Conservation (phyloP, 2,113 vertebrate species). For the Geothlypis trichas region DNA sequence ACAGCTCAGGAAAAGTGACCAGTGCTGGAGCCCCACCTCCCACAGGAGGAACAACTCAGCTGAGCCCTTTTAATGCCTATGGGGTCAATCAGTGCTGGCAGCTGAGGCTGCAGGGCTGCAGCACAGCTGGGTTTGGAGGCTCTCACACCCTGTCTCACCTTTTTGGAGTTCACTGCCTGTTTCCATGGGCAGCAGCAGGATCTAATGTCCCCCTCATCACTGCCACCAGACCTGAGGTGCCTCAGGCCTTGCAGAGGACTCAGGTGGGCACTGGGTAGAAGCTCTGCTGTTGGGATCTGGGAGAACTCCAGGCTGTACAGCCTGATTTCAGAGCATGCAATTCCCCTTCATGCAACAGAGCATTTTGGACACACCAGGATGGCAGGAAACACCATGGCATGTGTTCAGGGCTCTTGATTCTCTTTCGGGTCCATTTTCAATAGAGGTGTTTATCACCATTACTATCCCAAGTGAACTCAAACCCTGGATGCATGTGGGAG, state of each 20-base stretch:
- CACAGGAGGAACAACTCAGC: accelerated
- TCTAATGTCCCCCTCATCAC: accelerated
- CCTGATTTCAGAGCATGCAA: accelerated
- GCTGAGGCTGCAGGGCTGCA: background rate
- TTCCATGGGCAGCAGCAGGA: background rate
- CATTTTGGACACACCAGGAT: background rate
- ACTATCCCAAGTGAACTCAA: background rate
- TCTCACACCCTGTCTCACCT: accelerated
- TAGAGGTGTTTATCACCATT: background rate
- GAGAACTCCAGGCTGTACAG: background rate
- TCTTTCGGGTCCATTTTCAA: background rate
- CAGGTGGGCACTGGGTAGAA: background rate
- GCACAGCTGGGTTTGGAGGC: background rate
- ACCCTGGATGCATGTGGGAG: background rate
- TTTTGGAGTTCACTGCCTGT: background rate
- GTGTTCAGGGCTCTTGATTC: background rate
- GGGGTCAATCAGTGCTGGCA: background rate
- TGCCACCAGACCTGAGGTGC: background rate
- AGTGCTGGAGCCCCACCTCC: accelerated
- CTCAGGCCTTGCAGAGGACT: background rate
- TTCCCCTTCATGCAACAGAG: background rate
- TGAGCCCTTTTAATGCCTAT: background rate
- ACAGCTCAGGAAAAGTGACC: accelerated
- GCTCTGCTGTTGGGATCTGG: background rate
- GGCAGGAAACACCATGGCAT: background rate